Evolutionary conservation across 2,113 vertebrate species (phyloP), one percentile per base, ranked within the genome.

Genomic region (Fukomys damarensis): DNA sequence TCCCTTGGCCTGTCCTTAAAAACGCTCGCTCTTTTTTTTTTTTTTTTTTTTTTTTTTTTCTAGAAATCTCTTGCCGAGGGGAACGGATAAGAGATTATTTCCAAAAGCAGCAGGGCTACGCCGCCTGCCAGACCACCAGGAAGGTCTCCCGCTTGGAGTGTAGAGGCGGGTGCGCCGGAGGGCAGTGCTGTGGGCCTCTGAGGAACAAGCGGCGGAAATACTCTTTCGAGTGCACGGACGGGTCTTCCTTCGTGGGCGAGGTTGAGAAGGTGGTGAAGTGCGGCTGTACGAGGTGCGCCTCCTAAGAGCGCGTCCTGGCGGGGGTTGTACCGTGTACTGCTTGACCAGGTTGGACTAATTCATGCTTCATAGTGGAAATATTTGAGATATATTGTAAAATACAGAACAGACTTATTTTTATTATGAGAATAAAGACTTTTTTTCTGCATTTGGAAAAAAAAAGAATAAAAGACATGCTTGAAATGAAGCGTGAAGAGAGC

Each of bases 401-500:
- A 99, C 99, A 99, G 99, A 99, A 99, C 99, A 98, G 99, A 99
- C 99, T 99, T 99, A 99, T 99, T 99, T 99, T 99, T 99, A 99
- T 99, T 99, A 99, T 99, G 98, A 99, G 99, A 99, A 99, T 99
- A 99, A 98, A 99, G 99, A 99, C 99, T 98, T 94, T 98, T 97
- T 98, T 98, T 98, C 98, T 98, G 99, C 98, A 98, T 98, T 99
- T 98, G 98, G 98, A 97, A 97, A 97, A 97, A 96, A 74, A 66
- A 81, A 88, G 66, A 86, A 80, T 68, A 87, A 98, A 98, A 98
- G 95, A 98, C 98, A 97, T 95, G 98, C 98, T 98, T 97, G 98
- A 98, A 98, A 98, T 98, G 96, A 97, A 91, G 98, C 98, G 96
- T 94, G 96, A 97, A 98, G 98, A 97, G 81, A 76, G 96, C 88